These are phyloP conservation scores for Emydocephalus ijimae DNA, from an alignment of 2,113 vertebrate genomes.

Conservation along the genomic window DNA sequence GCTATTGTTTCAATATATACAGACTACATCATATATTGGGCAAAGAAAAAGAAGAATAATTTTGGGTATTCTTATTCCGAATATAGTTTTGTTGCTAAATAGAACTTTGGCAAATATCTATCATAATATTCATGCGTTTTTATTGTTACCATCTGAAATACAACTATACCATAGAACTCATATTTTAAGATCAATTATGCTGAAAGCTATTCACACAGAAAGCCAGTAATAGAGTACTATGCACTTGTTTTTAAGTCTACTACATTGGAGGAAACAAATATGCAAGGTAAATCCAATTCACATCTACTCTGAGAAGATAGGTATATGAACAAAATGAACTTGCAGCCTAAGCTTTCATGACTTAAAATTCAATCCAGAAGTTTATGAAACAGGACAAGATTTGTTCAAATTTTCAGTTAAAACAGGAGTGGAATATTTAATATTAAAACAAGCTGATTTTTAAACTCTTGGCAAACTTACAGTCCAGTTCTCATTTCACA, in stretches of 20 bases:
- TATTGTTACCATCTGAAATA: background rate
- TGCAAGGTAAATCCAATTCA: background rate
- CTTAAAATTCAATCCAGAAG: background rate
- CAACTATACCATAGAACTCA: background rate
- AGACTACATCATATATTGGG: background rate
- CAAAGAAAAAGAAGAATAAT: background rate
- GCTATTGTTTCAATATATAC: background rate
- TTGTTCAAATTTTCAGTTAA: background rate
- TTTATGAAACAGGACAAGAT: background rate
- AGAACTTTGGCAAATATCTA: background rate
- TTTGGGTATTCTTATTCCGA: background rate
- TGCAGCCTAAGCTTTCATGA: background rate
- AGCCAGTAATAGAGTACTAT: background rate
- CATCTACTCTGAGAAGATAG: background rate
- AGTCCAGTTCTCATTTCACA: background rate
- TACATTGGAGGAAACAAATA: background rate
- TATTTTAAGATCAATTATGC: constrained; percentile 2
- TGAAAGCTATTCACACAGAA: background rate
- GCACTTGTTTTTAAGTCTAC: background rate
- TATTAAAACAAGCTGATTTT: background rate
- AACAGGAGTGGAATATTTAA: background rate
- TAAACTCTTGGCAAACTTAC: background rate
- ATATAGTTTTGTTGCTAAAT: background rate
- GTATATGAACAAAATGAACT: background rate
- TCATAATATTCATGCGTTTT: background rate